Base-by-base conservation (phyloP, 92 coral and sea anemone species). In the Diadumene lineata region DNA sequence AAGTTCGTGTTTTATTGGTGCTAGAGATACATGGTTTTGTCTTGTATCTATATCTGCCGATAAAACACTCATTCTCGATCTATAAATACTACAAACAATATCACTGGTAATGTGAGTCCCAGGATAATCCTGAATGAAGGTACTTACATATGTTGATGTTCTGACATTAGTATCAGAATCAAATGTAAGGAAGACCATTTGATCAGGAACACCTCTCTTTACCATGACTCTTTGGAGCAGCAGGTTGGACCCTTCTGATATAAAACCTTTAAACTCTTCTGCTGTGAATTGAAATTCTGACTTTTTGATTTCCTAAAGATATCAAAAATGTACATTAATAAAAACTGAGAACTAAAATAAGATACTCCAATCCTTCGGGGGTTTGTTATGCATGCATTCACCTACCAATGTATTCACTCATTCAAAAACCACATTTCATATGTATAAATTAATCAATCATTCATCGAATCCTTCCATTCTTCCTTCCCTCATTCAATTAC, bases 201-300 rank as follows among this genome's bases (percentile, higher is more conserved):
- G 81, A 0, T 82, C 85, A 16, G 94, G 94, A 76, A 89, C 84
- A 28, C 88, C 92, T 75, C 60, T 86, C 57, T 81, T 89, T 31
- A 72, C 82, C 89, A 85, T 81, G 34, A 87, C 50, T 21, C 97
- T 83, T 57, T 92, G 97, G 15, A 92, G 81, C 66, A 92, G 57
- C 31, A 94, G 83, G 75, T 89, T 92, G 13, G 97, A 86, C 1
- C 97, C 98, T 84, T 94, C 98, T 31, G 97, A 94, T 73, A 94
- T 86, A 68, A 94, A 91, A n/a, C 98, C 98, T 68, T 85, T 72
- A 32, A 91, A 64, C 48, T 81, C 88, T 18, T 94, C 93, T 71
- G 81, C 17, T 21, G 87, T 79, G 73, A 82, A 85, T 9, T 74
- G 82, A 28, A 65, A 82, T 50, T 87, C 92, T 43, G 94, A 86